Conservation (phyloP, 2,797 vertebrate genomes). For the Micropoecilia bifurca region DNA sequence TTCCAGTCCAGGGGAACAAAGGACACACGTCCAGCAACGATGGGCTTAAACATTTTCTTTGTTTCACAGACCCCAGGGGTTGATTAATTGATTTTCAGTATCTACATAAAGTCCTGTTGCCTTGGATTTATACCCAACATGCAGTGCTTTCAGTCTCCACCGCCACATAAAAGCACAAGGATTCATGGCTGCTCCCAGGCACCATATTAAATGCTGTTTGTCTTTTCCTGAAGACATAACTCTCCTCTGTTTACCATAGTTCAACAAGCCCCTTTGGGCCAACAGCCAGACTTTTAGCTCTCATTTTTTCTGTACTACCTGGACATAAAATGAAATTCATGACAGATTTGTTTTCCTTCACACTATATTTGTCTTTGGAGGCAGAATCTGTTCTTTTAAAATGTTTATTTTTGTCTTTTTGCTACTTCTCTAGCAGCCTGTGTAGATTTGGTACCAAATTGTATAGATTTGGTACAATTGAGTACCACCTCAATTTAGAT, state of each 20-base stretch:
- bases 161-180: conserved; percentile 30
- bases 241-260: conserved; percentile 51
- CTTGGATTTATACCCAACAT: conserved; percentile 23
- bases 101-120: conserved; percentile 32
- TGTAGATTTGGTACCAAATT: background rate
- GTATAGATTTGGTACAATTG: background rate
- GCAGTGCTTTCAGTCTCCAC: conserved; percentile 4
- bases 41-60: conserved; percentile 28
- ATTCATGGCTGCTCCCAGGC: conserved; percentile 30
- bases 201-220: conserved; percentile 54
- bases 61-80: conserved; percentile 40
- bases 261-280: conserved; percentile 43
- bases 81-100: conserved; percentile 67
- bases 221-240: conserved; percentile 47
- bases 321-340: conserved; percentile 30
- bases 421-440: background rate
- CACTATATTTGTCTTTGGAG: conserved; percentile 20
- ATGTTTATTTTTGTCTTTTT: background rate
- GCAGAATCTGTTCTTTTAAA: conserved; percentile 14
- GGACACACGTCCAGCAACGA: conserved; percentile 32
- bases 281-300: conserved; percentile 34
- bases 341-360: conserved; percentile 5
- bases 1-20: conserved; percentile 27
- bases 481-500: too few relatives aligned
- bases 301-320: conserved; percentile 27